Conservation (phyloP, 2,888 invertebrate species). For the Thymelicus acteon region DNA sequence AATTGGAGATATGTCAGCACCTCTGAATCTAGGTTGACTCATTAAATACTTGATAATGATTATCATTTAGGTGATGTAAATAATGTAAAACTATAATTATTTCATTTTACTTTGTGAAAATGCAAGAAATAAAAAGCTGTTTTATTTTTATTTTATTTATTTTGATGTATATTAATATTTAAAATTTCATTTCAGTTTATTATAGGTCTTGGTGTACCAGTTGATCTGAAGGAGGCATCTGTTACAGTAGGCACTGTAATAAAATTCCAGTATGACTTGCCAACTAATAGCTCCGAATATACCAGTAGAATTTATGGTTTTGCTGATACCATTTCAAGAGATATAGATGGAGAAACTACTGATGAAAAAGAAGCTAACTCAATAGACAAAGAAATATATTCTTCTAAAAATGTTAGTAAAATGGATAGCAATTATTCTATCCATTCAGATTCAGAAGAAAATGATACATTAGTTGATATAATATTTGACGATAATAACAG, state of each 20-base stretch:
- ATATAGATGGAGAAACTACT: constrained; percentile 61
- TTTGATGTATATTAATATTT: too few species aligned
- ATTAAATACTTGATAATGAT: too few species aligned
- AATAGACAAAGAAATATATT: constrained; percentile 41
- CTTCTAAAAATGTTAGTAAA: constrained; percentile 50
- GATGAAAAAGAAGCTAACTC: constrained; percentile 48
- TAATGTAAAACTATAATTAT: too few species aligned
- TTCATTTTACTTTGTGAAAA: too few species aligned
- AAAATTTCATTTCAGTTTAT: constrained; percentile 83
- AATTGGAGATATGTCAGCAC: too few species aligned
- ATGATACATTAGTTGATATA: constrained; percentile 72
- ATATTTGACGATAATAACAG: constrained; percentile 64
- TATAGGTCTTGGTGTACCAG: constrained; percentile 87
- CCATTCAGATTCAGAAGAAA: constrained; percentile 51
- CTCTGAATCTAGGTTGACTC: too few species aligned
- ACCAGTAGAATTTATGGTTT: constrained; percentile 81
- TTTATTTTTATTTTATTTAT: too few species aligned
- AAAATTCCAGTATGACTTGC: constrained; percentile 88
- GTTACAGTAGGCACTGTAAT: constrained; percentile 87
- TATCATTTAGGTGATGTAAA: too few species aligned
- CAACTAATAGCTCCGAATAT: constrained; percentile 86
- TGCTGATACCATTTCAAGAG: constrained; percentile 70
- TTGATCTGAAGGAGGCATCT: constrained; percentile 86
- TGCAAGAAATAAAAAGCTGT: too few species aligned
- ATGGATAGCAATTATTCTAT: constrained; percentile 45